phyloP scores from a whole-genome alignment of 2,113 vertebrate genomes.

The Alethe castanea region DNA sequence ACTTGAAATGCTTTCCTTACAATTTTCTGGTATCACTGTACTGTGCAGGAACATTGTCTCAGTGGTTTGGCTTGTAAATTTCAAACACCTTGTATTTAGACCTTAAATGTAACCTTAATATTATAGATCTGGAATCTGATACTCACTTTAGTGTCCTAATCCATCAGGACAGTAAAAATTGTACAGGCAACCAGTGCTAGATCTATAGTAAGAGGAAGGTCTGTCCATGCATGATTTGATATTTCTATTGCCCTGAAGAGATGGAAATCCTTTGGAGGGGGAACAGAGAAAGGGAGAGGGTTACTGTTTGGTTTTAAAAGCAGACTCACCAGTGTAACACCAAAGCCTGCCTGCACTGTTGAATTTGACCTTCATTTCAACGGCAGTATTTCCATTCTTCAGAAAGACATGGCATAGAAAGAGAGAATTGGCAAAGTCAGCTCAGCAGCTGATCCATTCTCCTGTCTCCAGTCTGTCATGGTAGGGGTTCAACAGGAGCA shows the following conservation, averaged over 20 bases:
- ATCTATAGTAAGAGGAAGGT: background rate
- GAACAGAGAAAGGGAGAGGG: background rate
- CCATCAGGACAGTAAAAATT: background rate
- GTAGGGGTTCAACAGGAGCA: background rate
- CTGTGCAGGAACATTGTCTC: background rate
- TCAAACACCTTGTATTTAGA: background rate
- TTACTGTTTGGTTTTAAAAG: background rate
- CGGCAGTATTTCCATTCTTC: accelerated
- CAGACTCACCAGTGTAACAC: background rate
- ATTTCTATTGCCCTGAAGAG: background rate
- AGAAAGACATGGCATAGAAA: accelerated
- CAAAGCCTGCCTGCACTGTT: background rate
- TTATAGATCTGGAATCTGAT: background rate
- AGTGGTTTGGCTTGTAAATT: background rate
- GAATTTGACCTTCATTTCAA: background rate
- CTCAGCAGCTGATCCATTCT: background rate
- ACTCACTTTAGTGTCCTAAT: background rate
- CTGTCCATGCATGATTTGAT: background rate
- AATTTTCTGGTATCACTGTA: too few relatives aligned
- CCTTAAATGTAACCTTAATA: background rate
- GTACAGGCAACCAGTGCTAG: background rate
- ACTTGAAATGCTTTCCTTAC: background rate
- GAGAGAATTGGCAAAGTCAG: background rate
- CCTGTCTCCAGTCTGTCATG: background rate
- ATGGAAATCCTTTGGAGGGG: background rate